Conservation (phyloP, 2,113 vertebrate species). For the Baryphthengus martii region DNA sequence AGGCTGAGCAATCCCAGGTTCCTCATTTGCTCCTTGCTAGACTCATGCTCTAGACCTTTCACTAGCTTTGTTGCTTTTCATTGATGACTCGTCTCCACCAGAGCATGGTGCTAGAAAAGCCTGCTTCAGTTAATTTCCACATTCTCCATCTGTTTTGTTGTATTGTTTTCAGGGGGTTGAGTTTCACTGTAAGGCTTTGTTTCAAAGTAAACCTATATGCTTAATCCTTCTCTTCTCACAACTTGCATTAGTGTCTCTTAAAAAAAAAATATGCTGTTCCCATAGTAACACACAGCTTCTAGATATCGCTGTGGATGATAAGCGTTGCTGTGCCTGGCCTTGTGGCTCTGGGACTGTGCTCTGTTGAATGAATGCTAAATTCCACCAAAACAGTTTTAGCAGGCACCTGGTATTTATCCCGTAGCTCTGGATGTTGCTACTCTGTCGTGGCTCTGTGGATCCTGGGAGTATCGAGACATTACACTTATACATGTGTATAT, state of each 20-base stretch:
- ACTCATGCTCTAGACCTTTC: too few relatives aligned
- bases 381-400: not conserved
- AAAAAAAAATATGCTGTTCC: constrained; percentile 10
- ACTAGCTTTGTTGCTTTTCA: too few relatives aligned
- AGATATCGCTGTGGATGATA: not conserved
- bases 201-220: not conserved
- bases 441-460: not conserved
- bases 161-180: not conserved
- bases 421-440: not conserved
- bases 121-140: not conserved
- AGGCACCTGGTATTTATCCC: not conserved
- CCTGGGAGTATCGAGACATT: not conserved
- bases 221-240: constrained; percentile 18
- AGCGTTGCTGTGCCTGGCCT: not conserved
- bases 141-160: not conserved
- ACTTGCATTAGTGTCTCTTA: not conserved
- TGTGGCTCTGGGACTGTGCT: not conserved
- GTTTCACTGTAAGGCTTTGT: not conserved
- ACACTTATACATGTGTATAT: not conserved
- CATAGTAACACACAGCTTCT: constrained; percentile 30
- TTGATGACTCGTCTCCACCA: not conserved
- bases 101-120: not conserved
- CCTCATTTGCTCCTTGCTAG: too few relatives aligned
- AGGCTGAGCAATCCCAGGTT: too few relatives aligned
- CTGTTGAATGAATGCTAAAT: not conserved